phyloP scores from a whole-genome alignment of 2,888 invertebrate genomes.

The Pantelozetes paolii region DNA sequence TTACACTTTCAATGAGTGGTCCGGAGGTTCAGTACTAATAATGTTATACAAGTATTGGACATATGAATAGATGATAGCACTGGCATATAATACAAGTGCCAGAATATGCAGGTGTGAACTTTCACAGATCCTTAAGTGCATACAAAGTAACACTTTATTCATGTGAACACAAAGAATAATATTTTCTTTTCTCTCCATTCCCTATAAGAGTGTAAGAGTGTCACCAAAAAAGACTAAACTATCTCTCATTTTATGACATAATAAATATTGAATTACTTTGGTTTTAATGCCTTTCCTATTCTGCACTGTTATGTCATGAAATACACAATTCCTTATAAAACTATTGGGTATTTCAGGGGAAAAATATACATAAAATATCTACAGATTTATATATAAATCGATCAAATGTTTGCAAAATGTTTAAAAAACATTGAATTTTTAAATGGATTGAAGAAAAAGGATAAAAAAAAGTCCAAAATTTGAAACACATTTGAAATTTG shows the following conservation, averaged over 20 bases:
- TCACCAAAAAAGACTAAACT: neutral
- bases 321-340: neutral
- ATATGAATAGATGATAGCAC: too few relatives aligned
- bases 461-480: too few relatives aligned
- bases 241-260: neutral
- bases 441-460: neutral
- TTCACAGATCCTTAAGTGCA: constrained; percentile 28
- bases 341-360: neutral
- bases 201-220: neutral
- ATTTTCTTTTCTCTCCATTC: constrained; percentile 3
- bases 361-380: neutral
- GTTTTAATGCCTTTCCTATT: neutral
- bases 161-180: neutral
- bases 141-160: constrained; percentile 5
- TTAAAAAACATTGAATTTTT: too few relatives aligned
- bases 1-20: too few relatives aligned
- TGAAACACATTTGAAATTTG: too few relatives aligned
- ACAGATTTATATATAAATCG: neutral
- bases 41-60: too few relatives aligned
- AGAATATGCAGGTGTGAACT: constrained; percentile 23
- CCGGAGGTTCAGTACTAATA: too few relatives aligned
- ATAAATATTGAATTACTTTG: constrained; percentile 11
- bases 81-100: too few relatives aligned
- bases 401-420: neutral
- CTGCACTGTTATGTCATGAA: neutral